A percentile compares a stretch with the other conserved stretches of the same genome.
Conservation (phyloP, 2,888 invertebrate species). For the Blera fallax region DNA sequence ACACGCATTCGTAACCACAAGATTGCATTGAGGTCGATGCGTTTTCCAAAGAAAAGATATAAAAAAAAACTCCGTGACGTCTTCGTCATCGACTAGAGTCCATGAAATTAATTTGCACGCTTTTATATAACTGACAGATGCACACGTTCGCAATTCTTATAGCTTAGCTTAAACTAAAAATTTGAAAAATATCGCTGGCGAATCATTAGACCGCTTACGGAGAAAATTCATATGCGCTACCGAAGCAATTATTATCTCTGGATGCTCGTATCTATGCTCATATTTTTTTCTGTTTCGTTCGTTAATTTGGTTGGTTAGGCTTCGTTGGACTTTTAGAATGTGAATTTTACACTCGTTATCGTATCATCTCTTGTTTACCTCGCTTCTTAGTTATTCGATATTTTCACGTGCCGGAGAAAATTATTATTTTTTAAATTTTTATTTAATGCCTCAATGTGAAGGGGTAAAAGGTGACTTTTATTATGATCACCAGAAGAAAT, state of each 20-base stretch:
- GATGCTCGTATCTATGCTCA: background rate
- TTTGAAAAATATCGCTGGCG: slow-evolving; percentile 15
- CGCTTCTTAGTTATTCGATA: background rate
- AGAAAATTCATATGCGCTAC: slow-evolving; percentile 50
- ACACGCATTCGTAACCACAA: slow-evolving; percentile 51
- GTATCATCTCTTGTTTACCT: slow-evolving; percentile 4
- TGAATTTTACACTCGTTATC: slow-evolving; percentile 31
- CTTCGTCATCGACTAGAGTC: background rate
- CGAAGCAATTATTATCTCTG: slow-evolving; percentile 49
- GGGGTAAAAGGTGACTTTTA: background rate
- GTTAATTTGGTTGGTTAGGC: slow-evolving; percentile 29
- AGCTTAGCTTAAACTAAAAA: background rate
- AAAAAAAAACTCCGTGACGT: slow-evolving; percentile 3
- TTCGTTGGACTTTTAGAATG: slow-evolving; percentile 56
- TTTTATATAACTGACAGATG: slow-evolving; percentile 60
- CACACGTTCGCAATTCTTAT: slow-evolving; percentile 25
- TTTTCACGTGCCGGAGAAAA: background rate
- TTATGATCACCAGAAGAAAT: background rate
- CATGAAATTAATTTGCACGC: background rate
- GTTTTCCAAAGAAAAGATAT: slow-evolving; percentile 48
- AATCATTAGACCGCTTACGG: slow-evolving; percentile 62
- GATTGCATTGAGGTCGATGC: slow-evolving; percentile 61
- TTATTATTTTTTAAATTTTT: background rate
- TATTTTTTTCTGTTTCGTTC: slow-evolving; percentile 12
- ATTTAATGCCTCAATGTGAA: background rate